Conservation (phyloP, 2,888 invertebrate species). For the Heliconius cydno region DNA sequence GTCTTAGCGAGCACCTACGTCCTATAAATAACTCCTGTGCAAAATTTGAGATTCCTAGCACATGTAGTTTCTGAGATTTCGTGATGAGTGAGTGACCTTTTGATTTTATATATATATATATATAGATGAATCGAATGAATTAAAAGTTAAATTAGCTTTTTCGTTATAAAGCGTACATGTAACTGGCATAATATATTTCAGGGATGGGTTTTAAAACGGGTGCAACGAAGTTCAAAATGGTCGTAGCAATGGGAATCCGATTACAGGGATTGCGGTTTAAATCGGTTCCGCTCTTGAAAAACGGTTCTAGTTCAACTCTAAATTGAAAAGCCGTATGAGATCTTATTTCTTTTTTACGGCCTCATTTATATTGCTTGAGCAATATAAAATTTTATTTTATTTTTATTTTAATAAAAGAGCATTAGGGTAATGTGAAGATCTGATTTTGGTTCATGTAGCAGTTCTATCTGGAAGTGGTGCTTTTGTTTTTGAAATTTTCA, state of each 20-base stretch:
- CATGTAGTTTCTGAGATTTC: too few relatives aligned
- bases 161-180: neutral
- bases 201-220: constrained; percentile 31
- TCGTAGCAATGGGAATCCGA: constrained; percentile 50
- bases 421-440: neutral
- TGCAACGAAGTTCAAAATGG: constrained; percentile 40
- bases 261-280: constrained; percentile 69
- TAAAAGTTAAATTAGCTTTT: neutral
- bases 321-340: constrained; percentile 33
- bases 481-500: neutral
- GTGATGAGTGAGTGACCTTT: too few relatives aligned
- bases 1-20: too few relatives aligned
- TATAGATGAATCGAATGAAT: neutral
- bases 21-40: too few relatives aligned
- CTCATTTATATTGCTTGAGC: constrained; percentile 21
- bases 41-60: too few relatives aligned
- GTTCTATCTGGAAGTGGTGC: too few relatives aligned
- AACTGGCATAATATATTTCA: constrained; percentile 26
- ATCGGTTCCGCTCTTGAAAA: constrained; percentile 68
- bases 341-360: constrained; percentile 28
- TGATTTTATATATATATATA: too few relatives aligned
- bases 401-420: neutral
- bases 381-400: neutral
- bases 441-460: too few relatives aligned
- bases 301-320: constrained; percentile 56